phyloP scores from a whole-genome alignment of 2,888 invertebrate species.

The Malthinus flaveolus region DNA sequence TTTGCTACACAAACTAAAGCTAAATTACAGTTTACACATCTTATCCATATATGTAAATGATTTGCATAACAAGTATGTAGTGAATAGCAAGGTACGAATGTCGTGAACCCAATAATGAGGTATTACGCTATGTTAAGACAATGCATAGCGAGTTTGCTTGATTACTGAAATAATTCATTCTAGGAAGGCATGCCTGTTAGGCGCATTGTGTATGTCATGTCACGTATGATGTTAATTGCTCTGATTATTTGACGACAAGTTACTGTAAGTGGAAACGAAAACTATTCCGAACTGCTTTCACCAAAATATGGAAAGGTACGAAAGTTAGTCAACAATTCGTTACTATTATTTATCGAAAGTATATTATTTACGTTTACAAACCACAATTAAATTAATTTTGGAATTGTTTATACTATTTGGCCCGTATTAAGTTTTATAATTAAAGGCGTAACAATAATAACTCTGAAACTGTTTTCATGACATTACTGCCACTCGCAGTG shows the following conservation, averaged over 20 bases:
- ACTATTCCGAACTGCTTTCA: too few species aligned
- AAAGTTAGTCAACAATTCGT: too few species aligned
- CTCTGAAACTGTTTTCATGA: too few species aligned
- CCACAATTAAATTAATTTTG: background rate
- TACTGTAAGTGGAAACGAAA: too few species aligned
- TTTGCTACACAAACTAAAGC: slow-evolving; percentile 18
- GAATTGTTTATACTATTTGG: background rate
- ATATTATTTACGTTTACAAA: too few species aligned
- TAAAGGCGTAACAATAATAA: too few species aligned
- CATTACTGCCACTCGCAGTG: too few species aligned
- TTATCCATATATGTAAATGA: slow-evolving; percentile 17
- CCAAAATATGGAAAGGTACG: too few species aligned
- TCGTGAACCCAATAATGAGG: slow-evolving; percentile 18
- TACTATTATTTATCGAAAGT: too few species aligned
- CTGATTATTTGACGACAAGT: background rate
- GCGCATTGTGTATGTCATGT: slow-evolving; percentile 22
- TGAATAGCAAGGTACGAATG: slow-evolving; percentile 12
- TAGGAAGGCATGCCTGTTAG: slow-evolving; percentile 14
- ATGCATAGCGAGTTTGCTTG: slow-evolving; percentile 22
- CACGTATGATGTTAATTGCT: slow-evolving; percentile 23
- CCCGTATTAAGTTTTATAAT: background rate
- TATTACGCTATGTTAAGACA: slow-evolving; percentile 23
- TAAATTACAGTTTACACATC: slow-evolving; percentile 12
- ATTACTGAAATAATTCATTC: slow-evolving; percentile 25
- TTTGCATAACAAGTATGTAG: slow-evolving; percentile 15